These are phyloP conservation scores for Phyllostomus hastatus DNA, from an alignment of 2,113 vertebrate species.

Conservation along the genomic window DNA sequence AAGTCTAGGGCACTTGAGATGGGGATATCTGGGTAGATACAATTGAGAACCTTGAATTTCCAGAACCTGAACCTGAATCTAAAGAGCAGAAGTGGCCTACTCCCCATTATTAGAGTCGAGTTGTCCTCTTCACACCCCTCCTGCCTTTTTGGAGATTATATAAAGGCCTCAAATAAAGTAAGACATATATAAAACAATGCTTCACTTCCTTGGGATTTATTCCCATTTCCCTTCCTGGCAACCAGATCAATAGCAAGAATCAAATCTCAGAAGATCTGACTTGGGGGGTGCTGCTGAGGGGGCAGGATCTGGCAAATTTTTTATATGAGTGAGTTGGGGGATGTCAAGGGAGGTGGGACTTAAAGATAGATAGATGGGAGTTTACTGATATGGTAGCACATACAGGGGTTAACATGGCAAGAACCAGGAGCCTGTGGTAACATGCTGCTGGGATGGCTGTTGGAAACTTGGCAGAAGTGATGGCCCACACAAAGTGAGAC, in stretches of 20 bases:
- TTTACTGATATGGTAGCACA: not conserved
- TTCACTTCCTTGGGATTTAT: not conserved
- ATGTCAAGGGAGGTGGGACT: not conserved
- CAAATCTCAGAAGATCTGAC: not conserved
- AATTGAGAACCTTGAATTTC: not conserved
- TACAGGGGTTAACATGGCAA: not conserved
- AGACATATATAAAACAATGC: not conserved
- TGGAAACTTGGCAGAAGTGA: constrained; percentile 19
- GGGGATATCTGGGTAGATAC: not conserved
- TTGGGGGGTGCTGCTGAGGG: not conserved
- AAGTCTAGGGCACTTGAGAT: not conserved
- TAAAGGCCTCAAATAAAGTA: not conserved
- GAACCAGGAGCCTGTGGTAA: not conserved
- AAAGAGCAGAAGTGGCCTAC: not conserved
- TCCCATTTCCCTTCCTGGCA: not conserved
- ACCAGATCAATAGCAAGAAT: not conserved
- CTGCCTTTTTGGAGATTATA: not conserved
- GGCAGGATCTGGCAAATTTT: not conserved
- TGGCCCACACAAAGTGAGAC: not conserved
- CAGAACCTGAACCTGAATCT: not conserved
- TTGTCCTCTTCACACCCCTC: not conserved
- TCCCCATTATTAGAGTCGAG: not conserved
- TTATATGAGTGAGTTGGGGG: not conserved
- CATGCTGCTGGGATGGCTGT: not conserved
- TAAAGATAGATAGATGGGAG: not conserved